Evolutionary conservation across 1,140 invertebrate genomes (phyloP), one percentile per base, ranked within the genome.

Genomic region (Papilio dardanus): DNA sequence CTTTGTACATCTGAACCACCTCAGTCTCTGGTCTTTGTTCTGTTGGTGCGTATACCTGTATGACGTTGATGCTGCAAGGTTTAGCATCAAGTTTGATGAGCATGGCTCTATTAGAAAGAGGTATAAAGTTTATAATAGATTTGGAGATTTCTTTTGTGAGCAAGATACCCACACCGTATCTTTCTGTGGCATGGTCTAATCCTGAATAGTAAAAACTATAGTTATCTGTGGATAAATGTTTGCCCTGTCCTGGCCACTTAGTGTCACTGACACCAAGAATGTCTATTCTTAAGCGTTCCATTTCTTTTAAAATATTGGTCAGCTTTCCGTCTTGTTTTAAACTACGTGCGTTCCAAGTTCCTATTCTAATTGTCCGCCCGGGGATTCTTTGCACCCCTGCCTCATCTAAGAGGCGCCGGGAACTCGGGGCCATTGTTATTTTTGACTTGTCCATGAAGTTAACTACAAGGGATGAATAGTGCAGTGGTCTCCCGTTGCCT

Each of bases 1-100:
- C 35, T 10, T 3, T 81, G 71, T 10, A 82, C 75, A n/a, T 85
- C 78, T 2, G 67, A 6, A 8, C 68, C 78, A 31, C n/a, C n/a
- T 87, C 79, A 12, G 69, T 69, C 0, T n/a, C n/a, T n/a, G n/a
- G n/a, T n/a, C n/a, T n/a, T n/a, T n/a, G n/a, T n/a, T n/a, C n/a
- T n/a, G 83, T 88, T 21, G 86, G 85, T 4, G 83, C 85, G 76
- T 91, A 89, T n/a, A 85, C 76, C 76, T 88, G 86, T 37, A 90
- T 84, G 8, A 91, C 77, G 54, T 86, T 87, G 0, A 86, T 80
- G 19, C 77, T 81, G 6, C 35, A 66, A 35, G 42, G 76, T 30
- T 74, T 77, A 10, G 80, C 65, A n/a, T n/a, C n/a, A n/a, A 74
- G 31, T 37, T 74, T 31, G 19, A 62, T 33, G 7, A 73, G 50